Conservation (phyloP, 2,797 vertebrate species). For the Poeciliopsis turneri region DNA sequence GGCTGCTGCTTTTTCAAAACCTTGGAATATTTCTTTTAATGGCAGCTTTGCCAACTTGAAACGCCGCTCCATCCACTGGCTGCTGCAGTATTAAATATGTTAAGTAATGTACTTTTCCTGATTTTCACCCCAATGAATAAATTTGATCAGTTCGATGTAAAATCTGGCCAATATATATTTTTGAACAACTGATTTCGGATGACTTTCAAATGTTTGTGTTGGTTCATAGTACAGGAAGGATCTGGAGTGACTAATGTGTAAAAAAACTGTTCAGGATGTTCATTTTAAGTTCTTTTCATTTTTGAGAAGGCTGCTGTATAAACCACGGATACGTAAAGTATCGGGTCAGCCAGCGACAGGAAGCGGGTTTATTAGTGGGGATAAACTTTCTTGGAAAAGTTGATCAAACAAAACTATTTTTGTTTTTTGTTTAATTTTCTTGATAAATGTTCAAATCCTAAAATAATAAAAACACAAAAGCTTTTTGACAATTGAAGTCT, state of each 20-base stretch:
- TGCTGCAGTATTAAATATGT: neutral
- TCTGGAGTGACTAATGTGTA: neutral
- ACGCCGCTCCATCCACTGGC: neutral
- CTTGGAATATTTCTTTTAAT: neutral
- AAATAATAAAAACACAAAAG: neutral
- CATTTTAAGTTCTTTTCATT: neutral
- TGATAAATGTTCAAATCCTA: neutral
- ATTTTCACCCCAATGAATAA: neutral
- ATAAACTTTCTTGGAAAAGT: neutral
- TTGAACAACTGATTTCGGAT: neutral
- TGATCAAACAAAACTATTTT: neutral
- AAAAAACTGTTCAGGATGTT: neutral
- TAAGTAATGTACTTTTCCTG: neutral
- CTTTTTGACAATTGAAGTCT: neutral
- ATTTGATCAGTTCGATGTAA: neutral
- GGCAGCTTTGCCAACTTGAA: neutral
- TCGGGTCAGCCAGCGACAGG: neutral
- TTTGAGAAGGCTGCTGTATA: neutral
- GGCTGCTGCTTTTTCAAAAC: neutral
- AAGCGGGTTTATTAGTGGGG: neutral
- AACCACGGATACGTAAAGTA: neutral
- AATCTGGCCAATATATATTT: neutral
- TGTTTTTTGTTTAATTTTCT: neutral
- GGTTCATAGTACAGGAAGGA: neutral
- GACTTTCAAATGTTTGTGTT: neutral